These are phyloP conservation scores for Lophius piscatorius DNA, from an alignment of 2,113 vertebrate genomes.

Conservation along the genomic window DNA sequence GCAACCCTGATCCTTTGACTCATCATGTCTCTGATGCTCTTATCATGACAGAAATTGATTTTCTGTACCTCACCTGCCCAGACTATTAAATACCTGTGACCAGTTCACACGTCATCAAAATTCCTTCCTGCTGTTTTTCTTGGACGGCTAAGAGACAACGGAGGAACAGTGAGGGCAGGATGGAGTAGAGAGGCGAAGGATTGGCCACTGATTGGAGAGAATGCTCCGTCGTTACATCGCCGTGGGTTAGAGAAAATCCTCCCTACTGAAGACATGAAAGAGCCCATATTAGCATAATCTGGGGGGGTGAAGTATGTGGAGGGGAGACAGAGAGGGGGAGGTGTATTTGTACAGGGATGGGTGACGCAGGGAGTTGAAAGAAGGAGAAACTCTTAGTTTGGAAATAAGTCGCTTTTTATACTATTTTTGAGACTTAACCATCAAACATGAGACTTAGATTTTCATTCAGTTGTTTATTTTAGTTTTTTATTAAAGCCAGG, in stretches of 20 bases:
- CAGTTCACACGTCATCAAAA: not conserved
- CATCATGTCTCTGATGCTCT: slow-evolving; percentile 17
- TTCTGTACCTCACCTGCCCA: slow-evolving; percentile 14
- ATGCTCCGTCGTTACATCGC: slow-evolving; percentile 48
- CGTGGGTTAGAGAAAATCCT: slow-evolving; percentile 55
- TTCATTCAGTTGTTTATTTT: too few species aligned
- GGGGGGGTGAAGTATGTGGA: slow-evolving; percentile 51
- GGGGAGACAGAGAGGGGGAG: slow-evolving; percentile 8
- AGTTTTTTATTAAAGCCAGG: not conserved
- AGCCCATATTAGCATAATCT: slow-evolving; percentile 67
- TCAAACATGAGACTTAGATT: too few species aligned
- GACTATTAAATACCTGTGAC: slow-evolving; percentile 1
- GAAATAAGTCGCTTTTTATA: too few species aligned
- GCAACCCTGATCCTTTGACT: slow-evolving; percentile 30
- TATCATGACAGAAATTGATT: slow-evolving; percentile 20
- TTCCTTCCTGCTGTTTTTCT: not conserved
- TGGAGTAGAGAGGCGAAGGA: slow-evolving; percentile 25
- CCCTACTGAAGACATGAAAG: slow-evolving; percentile 60
- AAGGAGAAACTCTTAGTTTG: too few species aligned
- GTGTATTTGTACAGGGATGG: slow-evolving; percentile 15
- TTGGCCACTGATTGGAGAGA: slow-evolving; percentile 39
- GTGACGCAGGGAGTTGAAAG: slow-evolving; percentile 4
- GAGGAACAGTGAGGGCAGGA: slow-evolving; percentile 32
- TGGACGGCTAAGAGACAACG: slow-evolving; percentile 15
- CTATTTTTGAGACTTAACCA: too few species aligned